A percentile compares a stretch with the other conserved stretches of the same genome.
These are phyloP conservation scores for Acanthosepion pharaonis DNA, from an alignment of 2,888 invertebrate genomes.

Conservation along the genomic window DNA sequence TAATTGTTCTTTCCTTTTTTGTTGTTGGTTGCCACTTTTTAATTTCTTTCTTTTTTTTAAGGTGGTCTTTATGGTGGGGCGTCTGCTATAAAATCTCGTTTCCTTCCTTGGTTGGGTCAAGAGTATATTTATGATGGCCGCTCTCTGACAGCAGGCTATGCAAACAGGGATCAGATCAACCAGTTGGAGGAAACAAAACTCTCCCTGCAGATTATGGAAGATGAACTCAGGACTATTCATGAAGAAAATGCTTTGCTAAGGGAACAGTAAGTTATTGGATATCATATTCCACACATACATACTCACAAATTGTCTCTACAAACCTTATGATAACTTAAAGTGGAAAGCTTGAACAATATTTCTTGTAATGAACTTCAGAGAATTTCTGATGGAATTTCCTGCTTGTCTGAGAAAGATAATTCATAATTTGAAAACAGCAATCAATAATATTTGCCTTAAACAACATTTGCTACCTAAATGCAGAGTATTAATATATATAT, in stretches of 20 bases:
- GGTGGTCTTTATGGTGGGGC: conserved; percentile 73
- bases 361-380: too few species aligned
- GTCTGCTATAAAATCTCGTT: conserved; percentile 70
- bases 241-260: conserved; percentile 69
- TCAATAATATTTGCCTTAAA: too few species aligned
- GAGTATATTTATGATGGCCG: conserved; percentile 68
- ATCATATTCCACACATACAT: too few species aligned
- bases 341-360: too few species aligned
- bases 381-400: too few species aligned
- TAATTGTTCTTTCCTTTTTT: neutral
- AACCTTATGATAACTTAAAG: too few species aligned
- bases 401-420: too few species aligned
- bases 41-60: conserved; percentile 52
- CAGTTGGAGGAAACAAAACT: conserved; percentile 71
- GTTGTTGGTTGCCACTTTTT: neutral
- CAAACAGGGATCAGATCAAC: conserved; percentile 67
- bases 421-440: too few species aligned
- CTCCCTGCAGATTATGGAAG: conserved; percentile 67
- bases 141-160: conserved; percentile 65
- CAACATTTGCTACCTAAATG: too few species aligned
- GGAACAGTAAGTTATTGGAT: conserved; percentile 67
- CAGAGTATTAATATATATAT: too few species aligned
- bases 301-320: too few species aligned
- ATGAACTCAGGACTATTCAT: conserved; percentile 64
- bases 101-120: conserved; percentile 72